Percentiles rank a stretch among this genome's conserved stretches.
Conservation (phyloP, 2,113 vertebrate genomes). For the Lonchura striata region DNA sequence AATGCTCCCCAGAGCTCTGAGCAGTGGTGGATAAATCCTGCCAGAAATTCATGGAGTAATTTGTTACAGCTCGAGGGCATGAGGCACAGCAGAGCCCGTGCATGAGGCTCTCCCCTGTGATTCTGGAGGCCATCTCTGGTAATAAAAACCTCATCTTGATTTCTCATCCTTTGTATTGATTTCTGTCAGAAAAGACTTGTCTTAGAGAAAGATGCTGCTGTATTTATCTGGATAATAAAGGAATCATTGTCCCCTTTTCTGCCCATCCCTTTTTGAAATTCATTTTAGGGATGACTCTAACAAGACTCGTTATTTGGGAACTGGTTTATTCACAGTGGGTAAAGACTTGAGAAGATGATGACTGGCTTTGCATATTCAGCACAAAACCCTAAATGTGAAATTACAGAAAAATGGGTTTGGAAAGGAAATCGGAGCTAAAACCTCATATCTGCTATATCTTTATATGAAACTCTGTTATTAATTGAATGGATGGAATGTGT, state of each 20-base stretch:
- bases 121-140: slow-evolving; percentile 14
- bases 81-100: background rate
- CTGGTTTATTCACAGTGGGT: background rate
- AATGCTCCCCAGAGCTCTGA: slow-evolving; percentile 16
- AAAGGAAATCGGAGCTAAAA: background rate
- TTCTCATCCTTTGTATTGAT: slow-evolving; percentile 22
- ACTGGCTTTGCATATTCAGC: background rate
- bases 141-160: slow-evolving; percentile 57
- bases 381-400: background rate
- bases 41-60: slow-evolving; percentile 18
- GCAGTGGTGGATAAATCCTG: background rate
- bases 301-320: background rate
- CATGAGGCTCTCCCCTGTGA: background rate
- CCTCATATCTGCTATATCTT: background rate
- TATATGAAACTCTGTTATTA: background rate
- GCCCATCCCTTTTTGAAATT: background rate
- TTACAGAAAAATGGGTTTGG: background rate
- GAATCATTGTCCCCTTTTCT: background rate
- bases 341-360: background rate
- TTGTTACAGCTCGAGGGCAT: slow-evolving; percentile 15
- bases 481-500: background rate
- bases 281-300: background rate
- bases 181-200: background rate
- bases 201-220: background rate
- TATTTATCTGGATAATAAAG: background rate